A percentile compares a stretch with the other conserved stretches of the same genome.
Conservation (phyloP, 1,140 invertebrate species). For the Cherax destructor region DNA sequence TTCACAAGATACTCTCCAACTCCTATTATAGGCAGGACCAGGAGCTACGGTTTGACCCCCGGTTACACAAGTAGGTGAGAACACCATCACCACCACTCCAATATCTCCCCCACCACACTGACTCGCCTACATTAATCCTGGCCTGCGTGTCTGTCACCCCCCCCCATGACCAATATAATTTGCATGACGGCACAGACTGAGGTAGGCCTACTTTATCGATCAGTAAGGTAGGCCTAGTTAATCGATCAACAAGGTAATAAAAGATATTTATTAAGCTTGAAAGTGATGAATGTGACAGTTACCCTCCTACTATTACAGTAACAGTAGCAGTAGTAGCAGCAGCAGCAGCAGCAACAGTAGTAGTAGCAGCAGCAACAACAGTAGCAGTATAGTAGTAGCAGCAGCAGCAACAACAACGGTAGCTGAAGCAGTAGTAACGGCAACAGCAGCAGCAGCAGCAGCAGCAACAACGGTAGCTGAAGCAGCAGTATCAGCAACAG, state of each 20-base stretch:
- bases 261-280: constrained; percentile 1
- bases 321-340: too few relatives aligned
- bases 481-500: too few relatives aligned
- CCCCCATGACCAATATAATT: neutral
- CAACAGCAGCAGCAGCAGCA: too few relatives aligned
- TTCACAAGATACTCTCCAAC: too few relatives aligned
- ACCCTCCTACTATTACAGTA: too few relatives aligned
- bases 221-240: neutral
- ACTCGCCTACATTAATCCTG: neutral
- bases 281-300: constrained; percentile 2
- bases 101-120: neutral
- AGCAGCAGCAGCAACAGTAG: too few relatives aligned
- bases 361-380: too few relatives aligned
- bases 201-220: constrained; percentile 23
- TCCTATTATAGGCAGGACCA: too few relatives aligned
- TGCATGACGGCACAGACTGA: neutral
- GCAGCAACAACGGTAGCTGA: too few relatives aligned
- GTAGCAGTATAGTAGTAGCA: too few relatives aligned
- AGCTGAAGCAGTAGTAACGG: too few relatives aligned
- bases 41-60: neutral
- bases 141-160: neutral
- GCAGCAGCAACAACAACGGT: too few relatives aligned
- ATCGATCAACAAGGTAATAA: constrained; percentile 18
- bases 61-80: neutral
- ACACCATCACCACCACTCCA: neutral